phyloP scores from a whole-genome alignment of 2,113 vertebrate species.

The Hippocampus barbouri region DNA sequence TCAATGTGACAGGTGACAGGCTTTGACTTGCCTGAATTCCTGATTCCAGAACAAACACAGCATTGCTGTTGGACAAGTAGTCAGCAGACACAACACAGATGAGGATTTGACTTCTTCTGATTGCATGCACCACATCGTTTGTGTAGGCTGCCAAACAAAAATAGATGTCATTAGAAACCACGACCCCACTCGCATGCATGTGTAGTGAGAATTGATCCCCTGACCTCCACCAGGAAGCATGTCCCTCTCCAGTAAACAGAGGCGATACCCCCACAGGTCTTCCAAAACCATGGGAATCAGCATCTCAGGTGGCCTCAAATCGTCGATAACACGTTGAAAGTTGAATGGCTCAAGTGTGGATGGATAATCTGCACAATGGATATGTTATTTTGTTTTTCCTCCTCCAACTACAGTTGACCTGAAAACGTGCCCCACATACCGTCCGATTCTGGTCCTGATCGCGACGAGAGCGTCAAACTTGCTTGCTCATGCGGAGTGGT shows the following conservation, averaged over 20 bases:
- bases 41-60: conserved; percentile 84
- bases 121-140: conserved; percentile 77
- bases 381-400: not conserved
- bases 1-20: not conserved
- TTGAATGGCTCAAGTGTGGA: not conserved
- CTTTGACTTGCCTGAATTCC: conserved; percentile 69
- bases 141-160: conserved; percentile 74
- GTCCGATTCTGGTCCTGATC: conserved; percentile 8
- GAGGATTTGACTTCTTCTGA: conserved; percentile 78
- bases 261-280: conserved; percentile 78
- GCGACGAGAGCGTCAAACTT: not conserved
- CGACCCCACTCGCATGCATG: not conserved
- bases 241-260: conserved; percentile 86
- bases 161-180: conserved; percentile 4
- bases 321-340: not conserved
- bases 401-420: not conserved
- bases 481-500: conserved; percentile 18
- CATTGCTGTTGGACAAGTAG: conserved; percentile 70
- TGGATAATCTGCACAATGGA: conserved; percentile 10
- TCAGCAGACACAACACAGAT: conserved; percentile 80
- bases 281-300: conserved; percentile 77
- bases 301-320: conserved; percentile 20
- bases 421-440: conserved; percentile 15
- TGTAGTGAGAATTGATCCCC: not conserved
- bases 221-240: conserved; percentile 86